These are phyloP conservation scores for Podocnemis expansa DNA, from an alignment of 2,113 vertebrate genomes.

Conservation along the genomic window DNA sequence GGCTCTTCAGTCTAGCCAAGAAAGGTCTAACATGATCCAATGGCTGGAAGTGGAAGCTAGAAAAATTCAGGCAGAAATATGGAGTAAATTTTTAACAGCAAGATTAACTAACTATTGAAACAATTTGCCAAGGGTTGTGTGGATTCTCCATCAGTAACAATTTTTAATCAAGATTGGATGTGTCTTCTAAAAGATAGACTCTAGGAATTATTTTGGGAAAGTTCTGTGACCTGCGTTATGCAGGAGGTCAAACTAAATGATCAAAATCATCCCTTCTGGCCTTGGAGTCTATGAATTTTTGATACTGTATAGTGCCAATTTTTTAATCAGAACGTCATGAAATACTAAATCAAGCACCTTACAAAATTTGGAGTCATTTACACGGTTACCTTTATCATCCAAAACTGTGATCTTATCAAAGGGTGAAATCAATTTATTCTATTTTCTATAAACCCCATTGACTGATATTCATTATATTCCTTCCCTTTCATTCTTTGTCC, in stretches of 20 bases:
- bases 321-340: constrained; percentile 16
- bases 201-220: neutral
- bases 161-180: neutral
- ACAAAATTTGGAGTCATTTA: constrained; percentile 50
- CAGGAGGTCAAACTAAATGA: neutral
- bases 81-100: neutral
- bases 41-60: neutral
- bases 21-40: neutral
- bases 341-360: constrained; percentile 34
- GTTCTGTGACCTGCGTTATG: neutral
- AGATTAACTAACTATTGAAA: neutral
- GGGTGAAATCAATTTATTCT: constrained; percentile 59
- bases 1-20: neutral
- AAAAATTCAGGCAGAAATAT: neutral
- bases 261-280: neutral
- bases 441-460: constrained; percentile 33
- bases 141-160: neutral
- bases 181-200: neutral
- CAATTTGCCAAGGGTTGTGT: neutral
- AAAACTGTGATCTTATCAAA: constrained; percentile 63
- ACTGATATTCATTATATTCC: constrained; percentile 18
- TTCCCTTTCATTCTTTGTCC: neutral
- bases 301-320: constrained; percentile 18
- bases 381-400: constrained; percentile 45
- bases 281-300: neutral